These are phyloP conservation scores for Eunapius fragilis DNA, from an alignment of 37 sponge, comb jelly and placozoan species.

Conservation along the genomic window DNA sequence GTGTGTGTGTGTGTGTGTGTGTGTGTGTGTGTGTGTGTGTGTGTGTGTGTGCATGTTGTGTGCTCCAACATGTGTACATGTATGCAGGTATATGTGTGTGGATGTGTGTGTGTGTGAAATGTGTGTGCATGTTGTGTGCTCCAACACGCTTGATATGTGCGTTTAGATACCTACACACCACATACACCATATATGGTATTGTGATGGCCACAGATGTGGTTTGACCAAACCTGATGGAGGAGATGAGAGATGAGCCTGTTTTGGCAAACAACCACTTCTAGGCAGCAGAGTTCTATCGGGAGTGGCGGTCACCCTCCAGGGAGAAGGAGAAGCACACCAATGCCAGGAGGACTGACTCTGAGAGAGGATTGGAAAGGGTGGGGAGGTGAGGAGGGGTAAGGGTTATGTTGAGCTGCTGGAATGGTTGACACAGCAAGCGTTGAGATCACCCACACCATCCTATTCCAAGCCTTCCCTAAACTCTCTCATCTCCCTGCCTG, in stretches of 20 bases:
- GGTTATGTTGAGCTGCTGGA: background rate
- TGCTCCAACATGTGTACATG: too few species aligned
- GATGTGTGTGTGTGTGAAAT: conserved; percentile 6
- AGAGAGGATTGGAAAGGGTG: conserved; percentile 88
- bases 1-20: conserved; percentile 3
- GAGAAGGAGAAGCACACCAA: conserved; percentile 36
- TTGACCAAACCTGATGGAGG: background rate
- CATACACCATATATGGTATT: background rate
- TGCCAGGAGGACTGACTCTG: conserved; percentile 80
- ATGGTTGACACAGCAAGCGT: too few species aligned
- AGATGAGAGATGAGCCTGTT: background rate
- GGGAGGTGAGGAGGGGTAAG: conserved; percentile 59
- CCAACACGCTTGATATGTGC: background rate
- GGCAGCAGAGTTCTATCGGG: conserved; percentile 76
- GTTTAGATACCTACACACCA: background rate
- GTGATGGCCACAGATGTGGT: background rate
- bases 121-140: background rate
- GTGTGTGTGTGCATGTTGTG: conserved; percentile 28
- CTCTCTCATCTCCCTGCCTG: too few species aligned
- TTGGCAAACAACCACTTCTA: conserved; percentile 7
- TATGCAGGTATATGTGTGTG: background rate
- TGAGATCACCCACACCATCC: too few species aligned
- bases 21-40: conserved; percentile 27
- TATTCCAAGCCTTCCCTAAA: too few species aligned
- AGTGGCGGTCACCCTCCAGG: conserved; percentile 77